Conservation (phyloP, 1,140 invertebrate genomes). For the Heliconius hewitsoni region DNA sequence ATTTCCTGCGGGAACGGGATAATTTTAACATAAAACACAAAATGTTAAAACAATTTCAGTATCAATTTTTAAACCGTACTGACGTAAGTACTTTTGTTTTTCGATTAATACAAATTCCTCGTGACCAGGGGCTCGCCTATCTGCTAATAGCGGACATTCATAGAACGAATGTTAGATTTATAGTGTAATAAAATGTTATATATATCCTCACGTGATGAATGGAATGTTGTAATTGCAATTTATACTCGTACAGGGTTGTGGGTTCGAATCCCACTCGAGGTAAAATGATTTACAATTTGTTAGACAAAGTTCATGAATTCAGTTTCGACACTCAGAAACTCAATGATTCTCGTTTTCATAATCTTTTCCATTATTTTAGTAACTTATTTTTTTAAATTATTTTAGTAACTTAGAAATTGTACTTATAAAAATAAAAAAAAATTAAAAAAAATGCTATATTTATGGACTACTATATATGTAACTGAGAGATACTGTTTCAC, state of each 20-base stretch:
- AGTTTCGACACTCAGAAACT: too few species aligned
- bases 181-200: not conserved
- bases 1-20: not conserved
- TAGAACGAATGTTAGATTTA: not conserved
- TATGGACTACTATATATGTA: too few species aligned
- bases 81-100: constrained; percentile 8
- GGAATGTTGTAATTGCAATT: not conserved
- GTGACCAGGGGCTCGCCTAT: constrained; percentile 4
- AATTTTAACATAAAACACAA: not conserved
- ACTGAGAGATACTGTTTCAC: too few species aligned
- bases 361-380: too few species aligned
- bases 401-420: too few species aligned
- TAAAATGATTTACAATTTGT: too few species aligned
- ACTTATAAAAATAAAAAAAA: too few species aligned
- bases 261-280: not conserved
- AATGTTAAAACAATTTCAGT: not conserved
- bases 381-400: too few species aligned
- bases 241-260: not conserved
- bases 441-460: too few species aligned
- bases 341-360: too few species aligned
- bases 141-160: not conserved
- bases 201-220: not conserved
- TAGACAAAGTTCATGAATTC: too few species aligned
- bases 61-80: not conserved
- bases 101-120: not conserved